Evolutionary conservation across 2,113 vertebrate species (phyloP).

Genomic region (Larimichthys polyactis): DNA sequence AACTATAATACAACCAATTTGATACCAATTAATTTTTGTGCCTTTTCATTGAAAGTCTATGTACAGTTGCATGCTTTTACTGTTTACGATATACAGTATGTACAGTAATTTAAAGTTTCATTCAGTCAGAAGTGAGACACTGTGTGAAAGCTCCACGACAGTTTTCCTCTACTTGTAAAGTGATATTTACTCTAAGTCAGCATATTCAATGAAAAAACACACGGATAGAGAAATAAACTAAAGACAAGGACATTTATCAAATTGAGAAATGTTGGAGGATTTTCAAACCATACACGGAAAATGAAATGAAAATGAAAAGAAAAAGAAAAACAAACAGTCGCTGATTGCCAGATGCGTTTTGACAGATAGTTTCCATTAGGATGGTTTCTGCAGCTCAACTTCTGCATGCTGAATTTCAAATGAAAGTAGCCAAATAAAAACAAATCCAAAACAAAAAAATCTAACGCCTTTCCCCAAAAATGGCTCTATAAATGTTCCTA

Average conservation of each 20-base stretch:
- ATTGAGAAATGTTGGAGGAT: not conserved
- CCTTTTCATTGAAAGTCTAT: too few species aligned
- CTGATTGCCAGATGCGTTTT: not conserved
- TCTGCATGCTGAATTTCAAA: not conserved
- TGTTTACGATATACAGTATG: too few species aligned
- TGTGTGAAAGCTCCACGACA: not conserved
- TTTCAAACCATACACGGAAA: not conserved
- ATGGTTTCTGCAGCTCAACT: not conserved
- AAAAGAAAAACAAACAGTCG: too few species aligned
- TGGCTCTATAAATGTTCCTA: not conserved
- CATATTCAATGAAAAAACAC: not conserved
- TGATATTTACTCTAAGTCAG: not conserved
- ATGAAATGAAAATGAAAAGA: not conserved
- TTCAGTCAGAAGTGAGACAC: not conserved
- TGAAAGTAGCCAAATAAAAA: not conserved
- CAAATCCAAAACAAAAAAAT: not conserved
- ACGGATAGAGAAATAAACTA: not conserved
- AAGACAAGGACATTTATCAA: not conserved
- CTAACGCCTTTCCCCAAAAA: not conserved
- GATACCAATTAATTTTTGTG: too few species aligned
- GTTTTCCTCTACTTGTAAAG: not conserved
- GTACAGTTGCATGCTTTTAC: too few species aligned
- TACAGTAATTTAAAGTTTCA: too few species aligned
- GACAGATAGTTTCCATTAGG: not conserved
- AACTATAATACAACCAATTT: not conserved